Evolutionary conservation across 1,140 invertebrate genomes (phyloP), one percentile per base, ranked within the genome.

Genomic region (Drosophila willistoni): DNA sequence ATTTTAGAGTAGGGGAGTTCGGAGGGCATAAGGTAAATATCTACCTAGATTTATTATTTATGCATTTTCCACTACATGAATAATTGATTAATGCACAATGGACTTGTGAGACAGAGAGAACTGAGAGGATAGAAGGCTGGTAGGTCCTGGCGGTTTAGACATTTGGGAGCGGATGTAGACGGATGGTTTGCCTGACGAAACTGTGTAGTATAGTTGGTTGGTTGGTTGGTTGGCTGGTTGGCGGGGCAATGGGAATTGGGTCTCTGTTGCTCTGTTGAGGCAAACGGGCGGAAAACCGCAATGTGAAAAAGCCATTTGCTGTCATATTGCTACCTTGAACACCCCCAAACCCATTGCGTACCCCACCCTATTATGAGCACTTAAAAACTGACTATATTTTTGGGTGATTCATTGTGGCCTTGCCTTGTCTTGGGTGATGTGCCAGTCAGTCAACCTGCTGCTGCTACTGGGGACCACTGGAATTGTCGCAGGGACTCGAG

Each of bases 301-400:
- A 77, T 77, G 57, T 64, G 67, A 75, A 85, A 87, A 86, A 87
- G 64, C 71, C 79, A 79, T 85, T 85, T 82, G 64, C 68, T 83
- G 71, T 71, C 44, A 47, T 47, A 47, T 47, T 47, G 14, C 71
- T 77, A 67, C 57, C 6, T 29, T 29, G 3, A 29, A 29, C 29
- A 22, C 7, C 44, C 44, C 2, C 7, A 63, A 61, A 64, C 67
- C 55, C 42, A 29, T 6, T 7, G 29, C 60, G 56, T 71, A 60
- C 51, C 12, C 41, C 13, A 25, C 56, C 60, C 61, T 51, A 68
- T 76, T 80, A 77, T 70, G 68, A 66, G 65, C 76, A 77, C 80
- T 79, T 83, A 83, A 83, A 29, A 83, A 66, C 59, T 65, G 75
- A 36, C 62, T 47, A 33, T 64, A 67, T 17, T 74, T 82, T 77